Evolutionary conservation across 2,797 vertebrate genomes (phyloP).

Genomic region (Alectoris magna): DNA sequence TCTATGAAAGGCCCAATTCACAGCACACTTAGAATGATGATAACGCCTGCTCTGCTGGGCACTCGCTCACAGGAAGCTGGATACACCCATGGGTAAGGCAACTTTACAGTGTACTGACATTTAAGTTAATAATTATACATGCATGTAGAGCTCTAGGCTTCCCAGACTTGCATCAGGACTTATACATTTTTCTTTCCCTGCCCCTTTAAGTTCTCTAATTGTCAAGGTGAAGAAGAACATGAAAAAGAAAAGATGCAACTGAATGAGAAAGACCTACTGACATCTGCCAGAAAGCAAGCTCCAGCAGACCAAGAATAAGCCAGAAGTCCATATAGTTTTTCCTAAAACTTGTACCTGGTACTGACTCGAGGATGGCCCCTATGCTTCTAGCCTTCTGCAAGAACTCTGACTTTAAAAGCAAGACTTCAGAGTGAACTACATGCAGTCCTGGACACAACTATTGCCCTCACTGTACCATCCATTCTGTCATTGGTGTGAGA

Average conservation of each 20-base stretch:
- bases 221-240: neutral
- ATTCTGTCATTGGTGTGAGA: neutral
- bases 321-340: neutral
- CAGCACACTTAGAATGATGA: neutral
- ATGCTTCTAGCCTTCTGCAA: neutral
- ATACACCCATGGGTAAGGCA: slow-evolving; percentile 58
- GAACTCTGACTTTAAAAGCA: neutral
- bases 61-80: neutral
- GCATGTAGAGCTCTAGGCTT: slow-evolving; percentile 3
- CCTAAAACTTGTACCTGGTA: neutral
- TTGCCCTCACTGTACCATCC: neutral
- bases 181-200: neutral
- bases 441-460: neutral
- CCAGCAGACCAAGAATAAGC: neutral
- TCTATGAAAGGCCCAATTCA: neutral
- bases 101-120: slow-evolving; percentile 31
- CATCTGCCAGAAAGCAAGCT: neutral
- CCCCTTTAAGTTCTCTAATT: neutral
- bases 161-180: neutral
- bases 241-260: neutral
- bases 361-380: neutral
- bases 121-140: slow-evolving; percentile 8
- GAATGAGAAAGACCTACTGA: neutral
- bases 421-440: neutral
- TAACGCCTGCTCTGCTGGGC: neutral